Percentiles rank a stretch among this genome's conserved stretches.
These are phyloP conservation scores for Ptiloglossa arizonensis DNA, from an alignment of 1,140 invertebrate species.

Conservation along the genomic window DNA sequence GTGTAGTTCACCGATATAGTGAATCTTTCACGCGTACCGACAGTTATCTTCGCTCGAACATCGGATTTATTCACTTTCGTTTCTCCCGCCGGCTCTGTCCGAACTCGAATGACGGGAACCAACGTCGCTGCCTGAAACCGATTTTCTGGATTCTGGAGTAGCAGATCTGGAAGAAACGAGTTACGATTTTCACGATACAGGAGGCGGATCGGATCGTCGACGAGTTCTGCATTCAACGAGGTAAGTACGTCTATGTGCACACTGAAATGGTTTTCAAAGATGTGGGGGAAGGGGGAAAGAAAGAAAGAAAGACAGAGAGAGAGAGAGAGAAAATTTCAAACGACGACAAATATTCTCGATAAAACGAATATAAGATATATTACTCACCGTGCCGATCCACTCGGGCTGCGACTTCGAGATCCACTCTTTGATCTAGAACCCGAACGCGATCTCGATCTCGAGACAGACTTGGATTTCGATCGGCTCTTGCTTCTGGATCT, in stretches of 20 bases:
- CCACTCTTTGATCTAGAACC: conserved; percentile 78
- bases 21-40: neutral
- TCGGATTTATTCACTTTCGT: conserved; percentile 62
- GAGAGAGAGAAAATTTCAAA: neutral
- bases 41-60: neutral
- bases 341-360: neutral
- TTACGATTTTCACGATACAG: neutral
- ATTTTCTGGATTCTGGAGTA: conserved; percentile 78
- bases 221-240: no score
- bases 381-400: conserved; percentile 78
- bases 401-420: conserved; percentile 79
- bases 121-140: conserved; percentile 76
- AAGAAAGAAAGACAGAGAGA: neutral
- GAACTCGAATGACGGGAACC: conserved; percentile 70
- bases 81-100: conserved; percentile 59
- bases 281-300: no score
- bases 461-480: conserved; percentile 72
- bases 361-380: neutral
- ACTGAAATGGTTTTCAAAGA: no score
- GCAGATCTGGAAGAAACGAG: conserved; percentile 69
- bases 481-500: conserved; percentile 60
- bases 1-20: neutral
- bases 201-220: neutral
- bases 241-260: neutral
- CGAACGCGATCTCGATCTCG: conserved; percentile 71